phyloP scores from a whole-genome alignment of 2,113 vertebrate species.

The Gymnocephalus cernua region DNA sequence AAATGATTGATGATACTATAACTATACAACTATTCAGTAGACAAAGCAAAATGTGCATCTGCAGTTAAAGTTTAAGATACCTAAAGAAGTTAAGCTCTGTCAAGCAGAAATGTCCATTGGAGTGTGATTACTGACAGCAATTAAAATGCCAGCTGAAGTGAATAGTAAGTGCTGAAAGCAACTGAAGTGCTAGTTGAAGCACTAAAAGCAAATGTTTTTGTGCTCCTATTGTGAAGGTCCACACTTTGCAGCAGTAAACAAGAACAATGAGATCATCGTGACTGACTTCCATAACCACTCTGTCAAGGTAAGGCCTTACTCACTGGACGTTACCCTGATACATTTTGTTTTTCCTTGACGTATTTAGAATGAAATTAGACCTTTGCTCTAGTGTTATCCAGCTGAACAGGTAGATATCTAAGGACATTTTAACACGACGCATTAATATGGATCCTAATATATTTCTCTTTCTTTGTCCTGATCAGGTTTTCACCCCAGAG shows the following conservation, averaged over 20 bases:
- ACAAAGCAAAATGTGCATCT: background rate
- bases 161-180: background rate
- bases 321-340: fast-evolving
- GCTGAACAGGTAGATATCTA: background rate
- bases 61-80: background rate
- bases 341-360: background rate
- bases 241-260: slow-evolving; percentile 95
- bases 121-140: background rate
- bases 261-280: slow-evolving; percentile 98
- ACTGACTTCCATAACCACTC: slow-evolving; percentile 99
- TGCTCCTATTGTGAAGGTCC: slow-evolving; percentile 86
- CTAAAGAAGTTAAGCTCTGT: too few species aligned
- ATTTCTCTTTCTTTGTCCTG: background rate
- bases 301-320: slow-evolving; percentile 89
- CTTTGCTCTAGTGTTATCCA: background rate
- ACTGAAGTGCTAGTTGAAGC: fast-evolving
- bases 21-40: background rate
- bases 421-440: background rate
- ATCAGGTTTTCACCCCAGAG: slow-evolving; percentile 94
- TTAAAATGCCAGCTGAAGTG: too few species aligned
- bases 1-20: too few species aligned
- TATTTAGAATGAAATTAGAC: background rate
- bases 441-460: background rate
- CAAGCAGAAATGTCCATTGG: background rate
- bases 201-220: background rate